Conservation (phyloP, 2,797 vertebrate species). For the Hippopotamyrus pictus region DNA sequence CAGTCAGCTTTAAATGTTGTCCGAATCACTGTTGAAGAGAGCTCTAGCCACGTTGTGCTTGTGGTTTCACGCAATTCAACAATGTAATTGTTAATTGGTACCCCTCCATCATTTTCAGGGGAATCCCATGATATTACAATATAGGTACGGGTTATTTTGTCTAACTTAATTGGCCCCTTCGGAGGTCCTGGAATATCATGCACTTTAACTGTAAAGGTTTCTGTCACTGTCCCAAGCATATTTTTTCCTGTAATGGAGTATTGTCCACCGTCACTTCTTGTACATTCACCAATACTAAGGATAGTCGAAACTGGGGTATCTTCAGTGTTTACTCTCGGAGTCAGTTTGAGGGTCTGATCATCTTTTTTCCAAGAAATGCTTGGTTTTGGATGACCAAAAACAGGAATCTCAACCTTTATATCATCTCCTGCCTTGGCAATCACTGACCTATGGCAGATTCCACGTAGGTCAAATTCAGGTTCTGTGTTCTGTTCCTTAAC, state of each 20-base stretch:
- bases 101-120: constrained; percentile 93
- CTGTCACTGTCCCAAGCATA: constrained; percentile 84
- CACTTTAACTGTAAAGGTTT: constrained; percentile 81
- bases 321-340: constrained; percentile 83
- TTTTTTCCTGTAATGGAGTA: constrained; percentile 89
- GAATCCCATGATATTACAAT: constrained; percentile 87
- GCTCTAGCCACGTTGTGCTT: constrained; percentile 81
- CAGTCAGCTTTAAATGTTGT: constrained; percentile 88
- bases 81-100: constrained; percentile 91
- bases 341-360: constrained; percentile 77
- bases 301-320: constrained; percentile 79
- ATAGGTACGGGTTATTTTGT: constrained; percentile 86
- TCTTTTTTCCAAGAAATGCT: constrained; percentile 91
- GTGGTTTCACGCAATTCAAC: constrained; percentile 91
- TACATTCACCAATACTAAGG: constrained; percentile 81
- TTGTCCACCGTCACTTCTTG: constrained; percentile 76
- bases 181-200: constrained; percentile 95
- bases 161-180: constrained; percentile 87
- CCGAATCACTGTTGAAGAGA: constrained; percentile 86
- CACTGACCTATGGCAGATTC: constrained; percentile 83
- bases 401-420: constrained; percentile 94
- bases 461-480: constrained; percentile 89
- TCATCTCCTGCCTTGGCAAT: constrained; percentile 90
- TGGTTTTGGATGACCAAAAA: constrained; percentile 88
- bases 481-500: constrained; percentile 83